phyloP scores from a whole-genome alignment of 1,140 invertebrate genomes.

The Hetaerina americana region DNA sequence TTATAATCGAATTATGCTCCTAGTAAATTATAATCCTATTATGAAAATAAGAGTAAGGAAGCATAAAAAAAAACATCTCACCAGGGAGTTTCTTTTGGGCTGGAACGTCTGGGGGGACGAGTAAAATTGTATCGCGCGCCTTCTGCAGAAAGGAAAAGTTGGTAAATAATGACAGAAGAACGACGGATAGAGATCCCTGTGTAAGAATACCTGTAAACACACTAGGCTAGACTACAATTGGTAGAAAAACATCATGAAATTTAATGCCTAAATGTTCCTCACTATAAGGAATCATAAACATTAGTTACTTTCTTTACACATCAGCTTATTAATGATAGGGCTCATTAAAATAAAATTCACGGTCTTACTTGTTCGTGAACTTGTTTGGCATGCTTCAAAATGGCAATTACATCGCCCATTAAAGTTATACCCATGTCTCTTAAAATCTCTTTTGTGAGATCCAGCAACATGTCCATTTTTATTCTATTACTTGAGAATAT shows the following conservation, averaged over 20 bases:
- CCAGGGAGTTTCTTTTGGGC: neutral
- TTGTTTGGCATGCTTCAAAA: conserved; percentile 64
- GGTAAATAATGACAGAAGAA: neutral
- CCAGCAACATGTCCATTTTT: conserved; percentile 62
- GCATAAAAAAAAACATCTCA: neutral
- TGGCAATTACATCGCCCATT: conserved; percentile 74
- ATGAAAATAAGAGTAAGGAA: neutral
- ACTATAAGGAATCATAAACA: too few species aligned
- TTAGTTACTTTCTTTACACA: too few species aligned
- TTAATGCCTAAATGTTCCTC: too few species aligned
- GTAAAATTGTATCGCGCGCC: neutral
- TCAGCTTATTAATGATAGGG: too few species aligned
- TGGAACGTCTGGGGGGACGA: conserved; percentile 17
- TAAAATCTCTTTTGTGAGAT: conserved; percentile 69
- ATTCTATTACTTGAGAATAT: conserved; percentile 74
- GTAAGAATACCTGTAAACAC: too few species aligned
- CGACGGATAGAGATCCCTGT: too few species aligned
- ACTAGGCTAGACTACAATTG: too few species aligned
- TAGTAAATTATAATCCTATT: neutral
- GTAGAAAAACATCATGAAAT: too few species aligned
- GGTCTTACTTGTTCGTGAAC: conserved; percentile 49
- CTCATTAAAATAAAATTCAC: conserved; percentile 28
- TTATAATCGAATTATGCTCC: neutral
- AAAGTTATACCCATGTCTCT: conserved; percentile 68
- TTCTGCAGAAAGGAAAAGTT: neutral